These are phyloP conservation scores for Nothoprocta pentlandii DNA, from an alignment of 2,113 vertebrate species.

Conservation along the genomic window DNA sequence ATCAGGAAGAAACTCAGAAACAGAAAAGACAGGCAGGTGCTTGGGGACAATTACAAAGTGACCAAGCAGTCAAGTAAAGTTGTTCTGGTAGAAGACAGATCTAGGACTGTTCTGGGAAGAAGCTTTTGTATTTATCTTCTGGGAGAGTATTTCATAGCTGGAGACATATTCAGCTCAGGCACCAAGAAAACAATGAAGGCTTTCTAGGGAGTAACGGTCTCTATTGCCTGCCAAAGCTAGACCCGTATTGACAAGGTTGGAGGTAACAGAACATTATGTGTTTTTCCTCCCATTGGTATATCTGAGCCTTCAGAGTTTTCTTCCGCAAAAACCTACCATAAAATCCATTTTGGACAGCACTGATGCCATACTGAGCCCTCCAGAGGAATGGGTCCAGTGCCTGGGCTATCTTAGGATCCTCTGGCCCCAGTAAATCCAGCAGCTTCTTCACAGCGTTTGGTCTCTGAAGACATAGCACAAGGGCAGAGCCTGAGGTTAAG, in stretches of 20 bases:
- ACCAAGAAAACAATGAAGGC: not conserved
- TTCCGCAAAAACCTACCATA: conserved; percentile 68
- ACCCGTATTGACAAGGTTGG: not conserved
- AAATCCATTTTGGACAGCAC: conserved; percentile 68
- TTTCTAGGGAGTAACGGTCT: not conserved
- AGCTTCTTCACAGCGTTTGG: conserved; percentile 79
- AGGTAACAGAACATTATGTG: not conserved
- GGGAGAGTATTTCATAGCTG: not conserved
- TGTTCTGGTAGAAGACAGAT: not conserved
- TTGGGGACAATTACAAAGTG: conserved; percentile 6
- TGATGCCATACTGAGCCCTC: conserved; percentile 73
- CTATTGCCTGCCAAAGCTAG: not conserved
- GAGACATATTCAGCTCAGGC: not conserved
- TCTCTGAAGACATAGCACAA: conserved; percentile 79
- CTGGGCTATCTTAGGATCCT: conserved; percentile 64
- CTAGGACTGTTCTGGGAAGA: not conserved
- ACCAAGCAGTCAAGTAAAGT: not conserved
- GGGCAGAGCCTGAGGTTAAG: conserved; percentile 70
- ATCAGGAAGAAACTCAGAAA: not conserved
- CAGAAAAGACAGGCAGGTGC: not conserved
- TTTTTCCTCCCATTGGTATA: not conserved
- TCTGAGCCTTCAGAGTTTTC: not conserved
- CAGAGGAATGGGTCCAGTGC: conserved; percentile 59
- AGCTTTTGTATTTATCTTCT: not conserved
- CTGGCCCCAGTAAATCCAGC: conserved; percentile 75